phyloP scores from a whole-genome alignment of 2,888 invertebrate genomes.

The Agriopis leucophaearia region DNA sequence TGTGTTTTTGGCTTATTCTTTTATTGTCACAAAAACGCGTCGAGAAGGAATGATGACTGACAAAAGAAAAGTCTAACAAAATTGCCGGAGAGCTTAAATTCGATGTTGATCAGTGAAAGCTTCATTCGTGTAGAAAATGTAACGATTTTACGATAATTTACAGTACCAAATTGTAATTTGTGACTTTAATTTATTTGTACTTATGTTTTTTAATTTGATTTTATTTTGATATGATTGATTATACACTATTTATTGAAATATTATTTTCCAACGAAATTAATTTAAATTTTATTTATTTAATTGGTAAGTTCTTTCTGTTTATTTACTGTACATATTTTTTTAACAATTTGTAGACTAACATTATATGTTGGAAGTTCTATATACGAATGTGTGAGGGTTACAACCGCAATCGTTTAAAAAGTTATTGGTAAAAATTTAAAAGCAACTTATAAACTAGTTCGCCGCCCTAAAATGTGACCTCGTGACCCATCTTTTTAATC shows the following conservation, averaged over 20 bases:
- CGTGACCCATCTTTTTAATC: too few species aligned
- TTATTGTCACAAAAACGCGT: conserved; percentile 15
- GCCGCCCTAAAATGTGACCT: too few species aligned
- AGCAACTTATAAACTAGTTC: not conserved
- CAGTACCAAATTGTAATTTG: conserved; percentile 21
- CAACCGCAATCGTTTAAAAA: conserved; percentile 14
- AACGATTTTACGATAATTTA: conserved; percentile 6
- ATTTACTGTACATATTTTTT: not conserved
- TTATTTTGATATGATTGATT: conserved; percentile 19
- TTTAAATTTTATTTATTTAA: conserved; percentile 17
- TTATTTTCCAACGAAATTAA: conserved; percentile 26
- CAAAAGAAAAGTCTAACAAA: not conserved
- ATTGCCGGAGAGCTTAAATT: conserved; percentile 18
- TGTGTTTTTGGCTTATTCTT: not conserved
- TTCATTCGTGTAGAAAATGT: conserved; percentile 18
- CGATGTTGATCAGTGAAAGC: conserved; percentile 16
- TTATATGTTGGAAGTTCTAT: not conserved
- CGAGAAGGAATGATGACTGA: conserved; percentile 8
- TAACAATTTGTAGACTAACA: conserved; percentile 1
- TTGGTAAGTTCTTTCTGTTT: conserved; percentile 13
- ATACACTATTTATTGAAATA: conserved; percentile 6
- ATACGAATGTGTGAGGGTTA: conserved; percentile 1
- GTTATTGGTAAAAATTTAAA: not conserved
- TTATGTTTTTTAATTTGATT: conserved; percentile 32
- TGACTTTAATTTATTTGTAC: conserved; percentile 36